Conservation (phyloP, 2,113 vertebrate genomes). For the Eurypyga helias region DNA sequence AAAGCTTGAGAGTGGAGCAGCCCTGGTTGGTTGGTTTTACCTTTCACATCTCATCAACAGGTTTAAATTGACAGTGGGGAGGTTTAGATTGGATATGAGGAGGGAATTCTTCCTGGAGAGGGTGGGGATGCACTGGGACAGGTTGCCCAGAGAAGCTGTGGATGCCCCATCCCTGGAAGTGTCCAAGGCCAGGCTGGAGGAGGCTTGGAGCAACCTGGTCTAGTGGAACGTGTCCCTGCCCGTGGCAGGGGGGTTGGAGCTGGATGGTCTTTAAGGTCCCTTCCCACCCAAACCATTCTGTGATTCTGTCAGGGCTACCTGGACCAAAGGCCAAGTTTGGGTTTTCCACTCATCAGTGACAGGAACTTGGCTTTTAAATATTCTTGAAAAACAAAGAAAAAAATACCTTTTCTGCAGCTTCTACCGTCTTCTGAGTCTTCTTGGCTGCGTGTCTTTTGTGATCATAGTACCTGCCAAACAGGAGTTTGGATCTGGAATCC, state of each 20-base stretch:
- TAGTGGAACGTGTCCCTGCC: too few relatives aligned
- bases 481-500: not conserved
- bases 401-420: conserved; percentile 92
- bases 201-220: too few relatives aligned
- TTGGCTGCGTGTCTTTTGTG: conserved; percentile 92
- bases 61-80: too few relatives aligned
- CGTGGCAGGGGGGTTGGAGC: too few relatives aligned
- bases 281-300: too few relatives aligned
- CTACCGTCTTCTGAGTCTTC: conserved; percentile 96
- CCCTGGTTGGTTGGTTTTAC: not conserved
- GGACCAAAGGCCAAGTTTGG: not conserved
- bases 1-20: not conserved
- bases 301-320: not conserved
- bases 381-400: not conserved
- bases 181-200: too few relatives aligned
- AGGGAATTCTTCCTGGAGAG: too few relatives aligned
- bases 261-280: too few relatives aligned
- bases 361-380: not conserved
- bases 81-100: too few relatives aligned
- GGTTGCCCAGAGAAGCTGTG: too few relatives aligned
- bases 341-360: not conserved
- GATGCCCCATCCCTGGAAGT: too few relatives aligned
- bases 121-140: too few relatives aligned
- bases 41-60: accelerated
- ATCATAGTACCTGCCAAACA: conserved; percentile 90